Evolutionary conservation across 2,797 vertebrate genomes (phyloP), one percentile per base, ranked within the genome.

Genomic region (Poeciliopsis turneri): DNA sequence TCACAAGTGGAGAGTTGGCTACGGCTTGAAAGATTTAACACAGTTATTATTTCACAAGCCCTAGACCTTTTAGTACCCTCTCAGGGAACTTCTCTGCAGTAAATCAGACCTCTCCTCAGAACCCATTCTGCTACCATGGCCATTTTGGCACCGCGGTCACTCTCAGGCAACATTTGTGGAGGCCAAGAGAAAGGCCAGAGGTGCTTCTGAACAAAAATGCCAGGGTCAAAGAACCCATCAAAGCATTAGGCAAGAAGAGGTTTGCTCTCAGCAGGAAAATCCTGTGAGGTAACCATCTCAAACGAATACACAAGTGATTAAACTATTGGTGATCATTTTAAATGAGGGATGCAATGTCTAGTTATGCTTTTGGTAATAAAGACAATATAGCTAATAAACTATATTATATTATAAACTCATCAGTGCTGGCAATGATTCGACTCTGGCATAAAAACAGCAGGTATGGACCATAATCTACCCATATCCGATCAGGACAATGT

Each of bases 21-120:
- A 2, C 25, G 74, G 78, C 90, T 90, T 83, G 89, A 92, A 88
- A 91, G 91, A 92, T 92, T 93, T 92, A 86, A 72, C 84, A 79
- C 83, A 83, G 86, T 85, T 91, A 89, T 93, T 94, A 89, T 93
- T 94, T 92, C 88, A 90, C 88, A 91, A 82, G 80, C 78, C 78
- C 72, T 80, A 87, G 92, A 87, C 79, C 78, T 64, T 82, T 90
- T 84, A 80, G 82, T 84, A 80, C 55, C n/a, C 86, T 87, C 88
- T 84, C 74, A 82, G 77, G 70, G 78, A 88, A 81, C 75, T 25
- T 78, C 69, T 82, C 36, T 53, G 75, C 77, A 43, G 72, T 90
- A 91, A 91, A 89, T 85, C 28, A 74, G 78, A 66, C 71, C 3
- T 28, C 83, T 80, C 79, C 8, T 33, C 79, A 71, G 75, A 78